Conservation (phyloP, 2,888 invertebrate genomes). For the Coremacera marginata region DNA sequence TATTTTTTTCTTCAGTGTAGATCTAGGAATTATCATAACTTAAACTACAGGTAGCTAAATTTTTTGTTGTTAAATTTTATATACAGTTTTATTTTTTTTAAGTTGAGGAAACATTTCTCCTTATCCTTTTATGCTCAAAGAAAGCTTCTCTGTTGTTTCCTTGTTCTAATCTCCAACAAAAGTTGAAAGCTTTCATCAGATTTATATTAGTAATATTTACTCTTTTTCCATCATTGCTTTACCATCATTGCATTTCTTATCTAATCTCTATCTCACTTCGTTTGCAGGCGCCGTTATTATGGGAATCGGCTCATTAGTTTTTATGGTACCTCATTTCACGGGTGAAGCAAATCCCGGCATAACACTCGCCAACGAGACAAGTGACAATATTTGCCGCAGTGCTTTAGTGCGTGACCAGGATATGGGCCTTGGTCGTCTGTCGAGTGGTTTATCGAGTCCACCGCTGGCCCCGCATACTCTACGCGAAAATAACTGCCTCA, state of each 20-base stretch:
- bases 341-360: constrained; percentile 82
- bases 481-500: constrained; percentile 84
- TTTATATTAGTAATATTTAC: no score
- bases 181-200: no score
- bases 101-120: neutral
- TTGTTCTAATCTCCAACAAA: no score
- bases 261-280: neutral
- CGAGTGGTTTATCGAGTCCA: constrained; percentile 78
- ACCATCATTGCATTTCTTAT: neutral
- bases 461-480: constrained; percentile 80
- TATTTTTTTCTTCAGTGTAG: no score
- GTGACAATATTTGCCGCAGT: constrained; percentile 84
- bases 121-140: neutral
- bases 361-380: constrained; percentile 76
- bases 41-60: no score
- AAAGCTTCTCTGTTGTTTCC: no score
- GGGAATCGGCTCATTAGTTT: constrained; percentile 92
- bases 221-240: neutral
- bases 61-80: no score
- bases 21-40: no score
- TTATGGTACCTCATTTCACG: constrained; percentile 93
- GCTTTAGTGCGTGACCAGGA: constrained; percentile 81
- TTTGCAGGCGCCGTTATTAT: constrained; percentile 85
- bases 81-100: no score
- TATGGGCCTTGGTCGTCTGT: constrained; percentile 79